These are phyloP conservation scores for Drosophila pegasa DNA, from an alignment of 2,888 invertebrate genomes.

Conservation along the genomic window DNA sequence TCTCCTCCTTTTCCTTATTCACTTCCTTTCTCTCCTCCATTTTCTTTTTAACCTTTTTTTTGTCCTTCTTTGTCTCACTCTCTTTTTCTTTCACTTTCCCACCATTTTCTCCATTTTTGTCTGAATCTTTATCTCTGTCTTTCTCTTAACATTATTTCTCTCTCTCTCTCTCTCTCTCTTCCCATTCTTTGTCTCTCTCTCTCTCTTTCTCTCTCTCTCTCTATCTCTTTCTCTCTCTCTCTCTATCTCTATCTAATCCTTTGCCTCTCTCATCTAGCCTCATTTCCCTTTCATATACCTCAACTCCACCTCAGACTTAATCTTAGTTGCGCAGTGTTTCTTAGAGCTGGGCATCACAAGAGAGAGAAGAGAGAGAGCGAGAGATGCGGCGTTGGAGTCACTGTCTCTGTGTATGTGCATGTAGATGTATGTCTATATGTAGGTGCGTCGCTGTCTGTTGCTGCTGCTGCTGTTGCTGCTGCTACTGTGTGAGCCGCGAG, in stretches of 20 bases:
- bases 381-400: conserved; percentile 17
- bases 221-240: not conserved
- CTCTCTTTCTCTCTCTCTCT: not conserved
- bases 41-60: not conserved
- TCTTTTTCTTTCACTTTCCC: not conserved
- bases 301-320: not conserved
- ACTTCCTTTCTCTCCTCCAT: not conserved
- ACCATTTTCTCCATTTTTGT: not conserved
- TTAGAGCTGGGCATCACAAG: not conserved
- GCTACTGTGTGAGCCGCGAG: conserved; percentile 49
- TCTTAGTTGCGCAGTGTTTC: conserved; percentile 25
- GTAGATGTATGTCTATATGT: conserved; percentile 19
- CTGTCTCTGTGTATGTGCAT: not conserved
- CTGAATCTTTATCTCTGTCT: not conserved
- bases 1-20: not conserved
- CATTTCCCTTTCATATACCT: not conserved
- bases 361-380: not conserved
- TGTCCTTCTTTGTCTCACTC: not conserved
- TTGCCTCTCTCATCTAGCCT: not conserved
- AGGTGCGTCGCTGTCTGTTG: conserved; percentile 35
- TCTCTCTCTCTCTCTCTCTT: not conserved
- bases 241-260: not conserved
- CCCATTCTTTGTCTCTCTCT: not conserved
- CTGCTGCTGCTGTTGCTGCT: conserved; percentile 4
- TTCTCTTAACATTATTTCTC: not conserved